Evolutionary conservation across 1,140 invertebrate genomes (phyloP), one percentile per base, ranked within the genome.

Genomic region (Hetaerina americana): DNA sequence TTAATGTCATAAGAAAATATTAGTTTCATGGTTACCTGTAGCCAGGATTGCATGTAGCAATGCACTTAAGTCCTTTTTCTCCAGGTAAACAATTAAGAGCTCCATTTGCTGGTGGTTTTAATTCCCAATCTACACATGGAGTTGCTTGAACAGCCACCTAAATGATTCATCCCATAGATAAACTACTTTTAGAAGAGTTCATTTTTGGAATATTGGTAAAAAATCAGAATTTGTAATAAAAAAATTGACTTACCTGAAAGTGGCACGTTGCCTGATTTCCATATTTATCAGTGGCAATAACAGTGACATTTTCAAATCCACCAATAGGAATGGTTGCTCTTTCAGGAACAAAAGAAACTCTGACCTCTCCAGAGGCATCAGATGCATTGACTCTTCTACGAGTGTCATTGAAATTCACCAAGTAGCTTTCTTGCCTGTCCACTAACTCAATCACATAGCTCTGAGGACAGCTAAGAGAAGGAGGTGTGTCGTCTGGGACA

Each of bases 241-340:
- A 25, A n/a, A 15, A 67, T n/a, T 73, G 72, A 74, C 72, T 77
- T 80, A 93, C 93, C 84, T 98, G 96, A 88, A 97, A 98, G 78
- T 97, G 87, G 81, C 96, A 98, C 31, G 87, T 86, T 12, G 95
- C 95, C 74, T 90, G 87, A 78, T 98, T 98, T 70, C 93, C 94
- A 80, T 88, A 93, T 76, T 90, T 89, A 79, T 98, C 96, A 0
- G 88, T 87, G 0, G 95, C 95, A 40, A 91, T 87, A 0, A 97
- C 95, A 0, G 95, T 96, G 0, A 98, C 94, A 80, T 97, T 97
- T 84, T 96, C 91, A 80, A 94, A 96, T 26, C 88, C 88, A n/a
- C 94, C 91, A 74, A 97, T 92, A 5, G 89, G 87, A 76, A 98
- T 96, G 0, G 90, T 86, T 0, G 95, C 93, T 75, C 87, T 87